Evolutionary conservation across 2,113 vertebrate genomes (phyloP).

Genomic region (Dasyornis broadbenti): DNA sequence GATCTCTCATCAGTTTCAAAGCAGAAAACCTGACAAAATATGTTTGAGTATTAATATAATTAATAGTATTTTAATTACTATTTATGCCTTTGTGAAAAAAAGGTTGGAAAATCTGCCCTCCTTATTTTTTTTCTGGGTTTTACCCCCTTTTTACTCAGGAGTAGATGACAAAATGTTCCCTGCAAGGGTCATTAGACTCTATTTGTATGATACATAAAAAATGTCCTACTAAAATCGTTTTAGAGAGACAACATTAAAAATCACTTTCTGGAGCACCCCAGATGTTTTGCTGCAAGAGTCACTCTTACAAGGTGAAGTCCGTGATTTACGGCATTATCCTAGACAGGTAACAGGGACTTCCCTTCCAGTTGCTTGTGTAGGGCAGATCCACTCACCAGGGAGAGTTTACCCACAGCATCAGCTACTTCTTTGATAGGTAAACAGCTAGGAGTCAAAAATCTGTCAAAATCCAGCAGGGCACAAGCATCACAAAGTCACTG

Average conservation of each 20-base stretch:
- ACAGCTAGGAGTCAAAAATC: background rate
- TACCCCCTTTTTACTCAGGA: background rate
- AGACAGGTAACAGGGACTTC: background rate
- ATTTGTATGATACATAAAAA: background rate
- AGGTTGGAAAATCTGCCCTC: background rate
- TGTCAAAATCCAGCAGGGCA: background rate
- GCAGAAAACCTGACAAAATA: background rate
- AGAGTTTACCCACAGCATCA: background rate
- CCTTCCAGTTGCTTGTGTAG: background rate
- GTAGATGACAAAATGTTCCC: background rate
- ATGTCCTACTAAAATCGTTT: background rate
- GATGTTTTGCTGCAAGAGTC: background rate
- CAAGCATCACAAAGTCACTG: background rate
- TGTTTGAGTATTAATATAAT: background rate
- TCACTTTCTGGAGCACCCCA: background rate
- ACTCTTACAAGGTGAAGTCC: background rate
- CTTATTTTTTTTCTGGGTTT: background rate
- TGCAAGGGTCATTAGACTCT: background rate
- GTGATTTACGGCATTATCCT: background rate
- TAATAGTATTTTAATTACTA: background rate
- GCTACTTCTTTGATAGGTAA: background rate
- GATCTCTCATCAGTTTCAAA: background rate
- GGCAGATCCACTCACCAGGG: background rate
- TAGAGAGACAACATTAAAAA: background rate
- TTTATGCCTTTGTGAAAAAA: background rate